A percentile compares a stretch with the other conserved stretches of the same genome.
These are phyloP conservation scores for Neuroterus valhalla DNA, from an alignment of 1,140 invertebrate genomes.

Conservation along the genomic window DNA sequence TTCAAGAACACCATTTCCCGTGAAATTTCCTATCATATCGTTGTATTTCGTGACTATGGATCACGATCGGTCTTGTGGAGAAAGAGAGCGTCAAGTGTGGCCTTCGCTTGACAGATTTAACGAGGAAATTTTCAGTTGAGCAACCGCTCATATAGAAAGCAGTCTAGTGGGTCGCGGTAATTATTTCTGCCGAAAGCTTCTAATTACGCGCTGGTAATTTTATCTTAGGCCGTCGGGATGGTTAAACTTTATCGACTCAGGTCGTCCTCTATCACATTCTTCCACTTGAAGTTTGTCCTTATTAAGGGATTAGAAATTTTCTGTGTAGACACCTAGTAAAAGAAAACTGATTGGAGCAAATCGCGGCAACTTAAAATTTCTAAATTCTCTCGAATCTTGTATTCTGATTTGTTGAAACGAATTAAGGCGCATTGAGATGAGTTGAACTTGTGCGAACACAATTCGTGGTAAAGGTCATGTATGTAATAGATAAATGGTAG, in stretches of 20 bases:
- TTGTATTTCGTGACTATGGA: constrained; percentile 20
- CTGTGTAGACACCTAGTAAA: background rate
- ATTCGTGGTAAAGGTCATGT: too few species aligned
- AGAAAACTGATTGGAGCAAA: too few species aligned
- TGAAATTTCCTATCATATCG: constrained; percentile 16
- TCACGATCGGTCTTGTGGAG: constrained; percentile 17
- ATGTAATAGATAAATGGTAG: too few species aligned
- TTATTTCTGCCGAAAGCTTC: constrained; percentile 56
- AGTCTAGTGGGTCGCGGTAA: constrained; percentile 51
- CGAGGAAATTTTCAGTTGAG: constrained; percentile 8
- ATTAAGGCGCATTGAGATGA: too few species aligned
- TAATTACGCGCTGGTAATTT: constrained; percentile 57
- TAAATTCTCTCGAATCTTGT: too few species aligned
- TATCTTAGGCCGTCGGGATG: constrained; percentile 53
- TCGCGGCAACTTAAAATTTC: too few species aligned
- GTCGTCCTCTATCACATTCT: background rate
- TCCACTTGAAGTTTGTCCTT: background rate
- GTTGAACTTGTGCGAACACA: too few species aligned
- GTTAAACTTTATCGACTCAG: constrained; percentile 54
- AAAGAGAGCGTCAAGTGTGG: constrained; percentile 15
- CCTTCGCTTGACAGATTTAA: constrained; percentile 15
- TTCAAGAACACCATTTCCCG: constrained; percentile 10
- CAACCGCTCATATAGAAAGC: constrained; percentile 10
- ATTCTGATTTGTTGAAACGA: too few species aligned
- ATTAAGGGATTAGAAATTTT: background rate